A percentile compares a stretch with the other conserved stretches of the same genome.
Evolutionary conservation across 2,113 vertebrate genomes (phyloP).

Genomic region (Oryctolagus cuniculus): mOryCun1.1 NC_091453.1:1497001-1497500

Average conservation of each 20-base stretch:
- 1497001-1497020: background rate
- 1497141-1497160: background rate
- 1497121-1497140: background rate
- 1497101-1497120: background rate
- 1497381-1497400: background rate
- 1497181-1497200: background rate
- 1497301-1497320: conserved; percentile 69
- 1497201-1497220: background rate
- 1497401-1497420: conserved; percentile 63
- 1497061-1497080: background rate
- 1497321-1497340: conserved; percentile 57
- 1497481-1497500: conserved; percentile 63
- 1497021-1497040: background rate
- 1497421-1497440: conserved; percentile 60
- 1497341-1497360: background rate
- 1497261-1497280: conserved; percentile 49
- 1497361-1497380: conserved; percentile 10
- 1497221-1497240: background rate
- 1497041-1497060: background rate
- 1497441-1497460: conserved; percentile 62
- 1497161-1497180: background rate
- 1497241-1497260: conserved; percentile 66
- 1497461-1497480: conserved; percentile 63
- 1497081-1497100: background rate
- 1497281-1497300: conserved; percentile 58